These are phyloP conservation scores for Psilopsiagon aurifrons DNA, from an alignment of 2,113 vertebrate species.

Conservation along the genomic window DNA sequence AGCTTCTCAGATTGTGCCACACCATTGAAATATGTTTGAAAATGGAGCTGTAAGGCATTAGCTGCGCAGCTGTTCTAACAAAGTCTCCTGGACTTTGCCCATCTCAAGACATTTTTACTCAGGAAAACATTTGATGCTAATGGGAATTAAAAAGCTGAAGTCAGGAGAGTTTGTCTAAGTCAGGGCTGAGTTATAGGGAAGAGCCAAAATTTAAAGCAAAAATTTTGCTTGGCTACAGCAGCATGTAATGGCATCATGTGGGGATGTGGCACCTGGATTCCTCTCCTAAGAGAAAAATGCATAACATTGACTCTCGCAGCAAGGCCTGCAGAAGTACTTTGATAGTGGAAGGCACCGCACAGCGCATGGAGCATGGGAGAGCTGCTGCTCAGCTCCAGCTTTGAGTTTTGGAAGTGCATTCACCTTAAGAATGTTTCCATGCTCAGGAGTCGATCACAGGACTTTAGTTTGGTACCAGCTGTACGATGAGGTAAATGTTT, in stretches of 20 bases:
- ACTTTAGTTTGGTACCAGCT: background rate
- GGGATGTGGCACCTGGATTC: slow-evolving; percentile 31
- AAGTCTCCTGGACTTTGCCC: slow-evolving; percentile 19
- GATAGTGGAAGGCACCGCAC: background rate
- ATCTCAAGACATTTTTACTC: background rate
- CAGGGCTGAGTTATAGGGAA: background rate
- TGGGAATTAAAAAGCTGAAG: slow-evolving; percentile 28
- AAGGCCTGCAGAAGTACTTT: background rate
- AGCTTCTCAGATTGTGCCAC: background rate
- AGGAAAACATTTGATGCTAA: background rate
- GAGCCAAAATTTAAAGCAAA: slow-evolving; percentile 32
- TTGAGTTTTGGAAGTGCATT: background rate
- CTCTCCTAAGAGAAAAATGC: background rate
- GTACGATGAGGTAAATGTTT: background rate
- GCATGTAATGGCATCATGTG: background rate
- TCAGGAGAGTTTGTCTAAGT: slow-evolving; percentile 20
- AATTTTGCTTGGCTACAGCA: slow-evolving; percentile 52
- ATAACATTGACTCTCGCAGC: rapidly evolving
- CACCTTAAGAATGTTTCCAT: background rate
- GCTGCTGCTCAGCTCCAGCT: background rate
- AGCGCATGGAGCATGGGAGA: background rate
- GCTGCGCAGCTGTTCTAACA: slow-evolving; percentile 50
- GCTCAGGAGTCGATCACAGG: background rate
- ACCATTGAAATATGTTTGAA: background rate
- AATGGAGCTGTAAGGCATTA: background rate